A percentile compares a stretch with the other conserved stretches of the same genome.
These are phyloP conservation scores for Apotomis turbidana DNA, from an alignment of 2,888 invertebrate genomes.

Conservation along the genomic window DNA sequence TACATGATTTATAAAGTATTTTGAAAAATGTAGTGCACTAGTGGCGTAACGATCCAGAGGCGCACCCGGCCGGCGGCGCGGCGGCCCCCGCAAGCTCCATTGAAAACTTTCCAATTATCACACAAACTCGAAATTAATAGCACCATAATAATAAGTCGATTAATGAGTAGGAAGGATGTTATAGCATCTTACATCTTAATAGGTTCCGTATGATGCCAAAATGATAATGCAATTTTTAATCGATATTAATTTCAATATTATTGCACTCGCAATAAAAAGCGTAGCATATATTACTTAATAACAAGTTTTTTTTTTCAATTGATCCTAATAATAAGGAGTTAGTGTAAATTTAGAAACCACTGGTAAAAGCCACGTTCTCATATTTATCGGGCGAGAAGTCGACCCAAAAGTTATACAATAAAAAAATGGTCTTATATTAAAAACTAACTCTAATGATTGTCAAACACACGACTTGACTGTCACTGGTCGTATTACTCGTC, in stretches of 20 bases:
- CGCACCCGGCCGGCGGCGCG: neutral
- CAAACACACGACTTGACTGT: neutral
- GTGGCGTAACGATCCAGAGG: neutral
- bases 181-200: constrained; percentile 3
- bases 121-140: constrained; percentile 25
- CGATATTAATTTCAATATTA: constrained; percentile 11
- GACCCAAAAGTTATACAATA: neutral
- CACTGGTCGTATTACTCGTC: neutral
- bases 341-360: constrained; percentile 24
- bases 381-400: neutral
- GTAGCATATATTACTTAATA: constrained; percentile 11
- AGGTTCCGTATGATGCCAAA: constrained; percentile 14
- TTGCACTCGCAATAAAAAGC: constrained; percentile 35
- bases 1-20: neutral
- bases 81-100: neutral
- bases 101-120: neutral
- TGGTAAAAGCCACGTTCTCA: constrained; percentile 17
- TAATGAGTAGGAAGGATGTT: constrained; percentile 23
- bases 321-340: neutral
- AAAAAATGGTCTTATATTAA: neutral
- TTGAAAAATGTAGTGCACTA: neutral
- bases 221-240: constrained; percentile 1
- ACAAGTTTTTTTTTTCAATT: constrained; percentile 8
- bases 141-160: constrained; percentile 35
- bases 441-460: neutral